A percentile compares a stretch with the other conserved stretches of the same genome.
These are phyloP conservation scores for Bucorvus abyssinicus DNA, from an alignment of 2,797 vertebrate genomes.

Conservation along the genomic window DNA sequence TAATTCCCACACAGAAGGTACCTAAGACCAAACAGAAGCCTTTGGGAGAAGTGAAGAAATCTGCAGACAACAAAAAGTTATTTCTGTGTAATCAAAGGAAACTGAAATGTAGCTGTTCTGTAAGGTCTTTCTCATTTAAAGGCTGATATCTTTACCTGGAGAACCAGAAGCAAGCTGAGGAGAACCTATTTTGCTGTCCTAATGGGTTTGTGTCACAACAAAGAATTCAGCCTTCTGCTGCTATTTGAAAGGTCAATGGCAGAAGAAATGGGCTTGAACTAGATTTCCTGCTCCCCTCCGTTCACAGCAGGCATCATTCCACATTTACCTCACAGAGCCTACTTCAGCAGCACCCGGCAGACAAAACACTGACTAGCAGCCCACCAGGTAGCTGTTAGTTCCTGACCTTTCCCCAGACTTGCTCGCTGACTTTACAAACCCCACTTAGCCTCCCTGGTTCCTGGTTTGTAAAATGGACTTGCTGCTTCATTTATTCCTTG, in stretches of 20 bases:
- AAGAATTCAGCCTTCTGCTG: not conserved
- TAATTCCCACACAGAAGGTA: not conserved
- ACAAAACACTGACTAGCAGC: not conserved
- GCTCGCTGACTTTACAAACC: not conserved
- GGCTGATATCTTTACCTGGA: not conserved
- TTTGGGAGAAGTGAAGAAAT: not conserved
- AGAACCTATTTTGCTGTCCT: not conserved
- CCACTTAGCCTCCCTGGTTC: not conserved
- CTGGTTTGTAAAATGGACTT: not conserved
- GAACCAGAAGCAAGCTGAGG: not conserved
- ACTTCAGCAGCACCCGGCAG: not conserved
- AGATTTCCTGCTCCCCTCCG: accelerated
- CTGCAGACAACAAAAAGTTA: not conserved
- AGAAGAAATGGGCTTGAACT: not conserved
- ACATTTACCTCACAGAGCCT: not conserved
- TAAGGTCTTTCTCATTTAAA: not conserved
- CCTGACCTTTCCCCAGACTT: not conserved
- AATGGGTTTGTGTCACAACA: not conserved
- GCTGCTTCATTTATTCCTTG: not conserved
- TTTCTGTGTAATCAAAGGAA: not conserved
- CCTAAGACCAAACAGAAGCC: not conserved
- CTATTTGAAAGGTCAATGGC: not conserved
- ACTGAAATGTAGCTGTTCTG: not conserved
- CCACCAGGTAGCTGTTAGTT: not conserved
- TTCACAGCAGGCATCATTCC: not conserved